Conservation (phyloP, 2,113 vertebrate genomes). For the Gopherus evgoodei region DNA sequence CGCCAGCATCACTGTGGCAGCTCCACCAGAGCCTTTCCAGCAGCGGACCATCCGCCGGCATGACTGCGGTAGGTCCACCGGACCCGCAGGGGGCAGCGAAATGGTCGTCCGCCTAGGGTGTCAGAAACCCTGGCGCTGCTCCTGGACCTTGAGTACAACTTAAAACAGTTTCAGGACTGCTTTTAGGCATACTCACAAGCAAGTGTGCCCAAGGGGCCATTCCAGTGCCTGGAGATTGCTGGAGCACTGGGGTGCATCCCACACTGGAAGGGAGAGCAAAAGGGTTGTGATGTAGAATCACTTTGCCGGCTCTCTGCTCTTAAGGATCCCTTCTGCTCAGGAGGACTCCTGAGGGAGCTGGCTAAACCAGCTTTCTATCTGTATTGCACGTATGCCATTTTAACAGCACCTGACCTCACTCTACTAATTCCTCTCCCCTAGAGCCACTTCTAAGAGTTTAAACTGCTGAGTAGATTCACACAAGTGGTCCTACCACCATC, state of each 20-base stretch:
- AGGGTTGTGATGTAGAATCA: not conserved
- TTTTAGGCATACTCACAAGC: not conserved
- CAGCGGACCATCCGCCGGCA: no score
- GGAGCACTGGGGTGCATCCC: not conserved
- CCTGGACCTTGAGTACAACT: not conserved
- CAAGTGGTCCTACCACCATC: not conserved
- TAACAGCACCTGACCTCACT: not conserved
- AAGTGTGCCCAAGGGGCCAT: not conserved
- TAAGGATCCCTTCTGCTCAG: not conserved
- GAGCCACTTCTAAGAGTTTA: not conserved
- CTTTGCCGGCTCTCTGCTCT: not conserved
- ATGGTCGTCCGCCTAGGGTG: no score
- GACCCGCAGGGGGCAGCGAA: no score
- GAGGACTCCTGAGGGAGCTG: not conserved
- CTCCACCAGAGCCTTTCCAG: no score
- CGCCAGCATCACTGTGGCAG: no score
- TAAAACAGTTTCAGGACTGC: not conserved
- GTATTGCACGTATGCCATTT: not conserved
- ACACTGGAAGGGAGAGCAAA: not conserved
- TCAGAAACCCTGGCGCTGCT: no score
- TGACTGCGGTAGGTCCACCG: no score
- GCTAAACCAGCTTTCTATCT: not conserved
- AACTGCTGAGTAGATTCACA: not conserved
- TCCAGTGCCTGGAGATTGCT: fast-evolving
- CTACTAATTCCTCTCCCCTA: not conserved